A percentile compares a stretch with the other conserved stretches of the same genome.
phyloP scores from a whole-genome alignment of 2,888 invertebrate genomes.

The Ferrisia virgata region DNA sequence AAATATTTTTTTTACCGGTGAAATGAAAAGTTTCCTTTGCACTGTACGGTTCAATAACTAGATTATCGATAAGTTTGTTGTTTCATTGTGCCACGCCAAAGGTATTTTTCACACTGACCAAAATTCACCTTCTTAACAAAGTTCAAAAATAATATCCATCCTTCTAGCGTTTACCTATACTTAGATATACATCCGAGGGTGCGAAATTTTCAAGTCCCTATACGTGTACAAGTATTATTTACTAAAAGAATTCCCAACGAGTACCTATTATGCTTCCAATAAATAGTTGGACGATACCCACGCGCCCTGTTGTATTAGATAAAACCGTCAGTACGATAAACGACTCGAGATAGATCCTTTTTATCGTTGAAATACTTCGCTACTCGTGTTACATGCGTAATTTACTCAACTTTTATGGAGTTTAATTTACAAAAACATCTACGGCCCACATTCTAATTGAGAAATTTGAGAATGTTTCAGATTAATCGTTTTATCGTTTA shows the following conservation, averaged over 20 bases:
- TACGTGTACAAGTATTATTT: not conserved
- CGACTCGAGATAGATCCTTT: not conserved
- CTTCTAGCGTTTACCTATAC: not conserved
- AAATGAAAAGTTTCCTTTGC: constrained; percentile 1
- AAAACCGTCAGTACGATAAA: not conserved
- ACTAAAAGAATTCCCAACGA: not conserved
- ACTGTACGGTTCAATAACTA: not conserved
- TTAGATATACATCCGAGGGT: not conserved
- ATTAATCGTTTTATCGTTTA: too few relatives aligned
- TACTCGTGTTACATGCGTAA: too few relatives aligned
- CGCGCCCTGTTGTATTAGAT: not conserved
- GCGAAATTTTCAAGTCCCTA: not conserved
- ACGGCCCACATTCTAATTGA: too few relatives aligned
- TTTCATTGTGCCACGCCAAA: not conserved
- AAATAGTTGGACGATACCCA: not conserved
- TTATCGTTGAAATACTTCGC: not conserved
- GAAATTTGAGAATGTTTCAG: too few relatives aligned
- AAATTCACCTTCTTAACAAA: not conserved
- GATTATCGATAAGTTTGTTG: constrained; percentile 13
- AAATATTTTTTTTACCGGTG: not conserved
- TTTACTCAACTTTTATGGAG: too few relatives aligned
- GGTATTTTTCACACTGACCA: not conserved
- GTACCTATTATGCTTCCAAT: not conserved
- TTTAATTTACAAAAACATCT: too few relatives aligned
- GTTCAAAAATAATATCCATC: not conserved